phyloP scores from a whole-genome alignment of 2,888 invertebrate genomes.

The Acanthosoma haemorrhoidale region DNA sequence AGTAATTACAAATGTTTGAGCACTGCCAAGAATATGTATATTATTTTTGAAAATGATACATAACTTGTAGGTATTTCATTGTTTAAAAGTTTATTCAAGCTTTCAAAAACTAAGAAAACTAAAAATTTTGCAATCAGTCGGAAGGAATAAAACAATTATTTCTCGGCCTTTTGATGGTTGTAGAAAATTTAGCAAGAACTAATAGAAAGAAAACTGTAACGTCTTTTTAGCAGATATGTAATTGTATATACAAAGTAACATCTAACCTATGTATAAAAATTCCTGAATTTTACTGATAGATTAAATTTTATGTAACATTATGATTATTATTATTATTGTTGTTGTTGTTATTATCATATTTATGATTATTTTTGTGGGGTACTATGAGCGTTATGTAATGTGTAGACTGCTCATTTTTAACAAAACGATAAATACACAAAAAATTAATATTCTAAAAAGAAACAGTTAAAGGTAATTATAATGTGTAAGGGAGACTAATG shows the following conservation, averaged over 20 bases:
- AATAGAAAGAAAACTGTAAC: conserved; percentile 25
- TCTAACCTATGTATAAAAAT: conserved; percentile 31
- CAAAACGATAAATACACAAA: conserved; percentile 26
- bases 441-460: conserved; percentile 35
- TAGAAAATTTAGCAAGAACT: conserved; percentile 14
- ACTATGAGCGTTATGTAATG: conserved; percentile 34
- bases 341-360: conserved; percentile 20
- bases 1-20: conserved; percentile 1
- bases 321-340: conserved; percentile 23
- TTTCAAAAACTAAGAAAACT: conserved; percentile 1
- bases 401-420: conserved; percentile 38
- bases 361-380: conserved; percentile 30
- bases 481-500: conserved; percentile 27
- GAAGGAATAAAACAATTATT: not conserved
- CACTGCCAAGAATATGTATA: conserved; percentile 16
- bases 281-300: conserved; percentile 23
- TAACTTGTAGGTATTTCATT: not conserved
- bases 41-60: conserved; percentile 16
- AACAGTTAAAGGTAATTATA: conserved; percentile 16
- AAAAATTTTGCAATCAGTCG: conserved; percentile 13
- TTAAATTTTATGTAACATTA: conserved; percentile 27
- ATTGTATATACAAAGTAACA: conserved; percentile 26
- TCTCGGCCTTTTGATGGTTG: not conserved
- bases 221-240: conserved; percentile 1
- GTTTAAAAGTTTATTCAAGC: conserved; percentile 23